phyloP scores from a whole-genome alignment of 1,140 invertebrate genomes.

The Prorops nasuta region DNA sequence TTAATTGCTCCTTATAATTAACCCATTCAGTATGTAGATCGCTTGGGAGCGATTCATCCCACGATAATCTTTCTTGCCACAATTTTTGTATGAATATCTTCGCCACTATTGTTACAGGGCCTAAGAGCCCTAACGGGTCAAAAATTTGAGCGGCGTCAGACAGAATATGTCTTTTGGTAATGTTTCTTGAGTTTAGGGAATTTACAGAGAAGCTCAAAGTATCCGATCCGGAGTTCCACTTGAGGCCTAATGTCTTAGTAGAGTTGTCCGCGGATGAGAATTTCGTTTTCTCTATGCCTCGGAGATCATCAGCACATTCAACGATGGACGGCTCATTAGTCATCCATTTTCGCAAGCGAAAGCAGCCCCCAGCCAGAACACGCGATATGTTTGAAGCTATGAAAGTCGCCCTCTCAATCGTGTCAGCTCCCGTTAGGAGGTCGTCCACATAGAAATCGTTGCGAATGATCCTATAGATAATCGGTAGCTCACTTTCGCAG shows the following conservation, averaged over 20 bases:
- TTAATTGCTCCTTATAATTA: not conserved
- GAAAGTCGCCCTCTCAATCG: not conserved
- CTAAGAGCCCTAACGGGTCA: conserved; percentile 39
- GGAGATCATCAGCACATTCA: no score
- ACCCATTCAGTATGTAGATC: not conserved
- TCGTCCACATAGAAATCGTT: conserved; percentile 3
- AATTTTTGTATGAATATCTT: conserved; percentile 29
- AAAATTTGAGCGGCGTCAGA: conserved; percentile 20
- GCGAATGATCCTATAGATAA: not conserved
- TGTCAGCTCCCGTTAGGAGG: not conserved
- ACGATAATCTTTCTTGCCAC: not conserved
- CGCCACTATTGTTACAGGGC: conserved; percentile 36
- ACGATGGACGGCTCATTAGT: not conserved
- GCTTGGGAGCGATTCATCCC: not conserved
- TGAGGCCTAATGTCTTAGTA: not conserved
- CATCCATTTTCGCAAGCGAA: not conserved
- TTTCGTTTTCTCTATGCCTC: no score
- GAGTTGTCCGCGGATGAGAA: no score
- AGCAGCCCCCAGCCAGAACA: not conserved
- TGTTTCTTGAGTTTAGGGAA: not conserved
- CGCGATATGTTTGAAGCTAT: no score
- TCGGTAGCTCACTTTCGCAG: not conserved
- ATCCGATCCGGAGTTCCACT: not conserved
- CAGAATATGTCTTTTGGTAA: not conserved
- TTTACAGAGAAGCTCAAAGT: not conserved